phyloP scores from a whole-genome alignment of 2,113 vertebrate species.

The Hippopotamus amphibius region DNA sequence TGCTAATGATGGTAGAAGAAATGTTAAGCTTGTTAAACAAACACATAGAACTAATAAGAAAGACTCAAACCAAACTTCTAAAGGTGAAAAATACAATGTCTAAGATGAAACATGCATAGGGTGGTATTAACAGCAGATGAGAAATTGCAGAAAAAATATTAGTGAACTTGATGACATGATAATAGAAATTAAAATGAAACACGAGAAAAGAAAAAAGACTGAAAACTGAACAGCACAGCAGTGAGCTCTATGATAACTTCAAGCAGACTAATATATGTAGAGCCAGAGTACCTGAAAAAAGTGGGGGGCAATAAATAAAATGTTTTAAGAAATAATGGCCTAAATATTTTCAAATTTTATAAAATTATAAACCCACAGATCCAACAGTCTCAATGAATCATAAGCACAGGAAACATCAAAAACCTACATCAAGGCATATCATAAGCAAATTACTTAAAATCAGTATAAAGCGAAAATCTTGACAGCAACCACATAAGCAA shows the following conservation, averaged over 20 bases:
- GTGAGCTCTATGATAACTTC: neutral
- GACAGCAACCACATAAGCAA: neutral
- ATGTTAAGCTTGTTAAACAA: conserved; percentile 10
- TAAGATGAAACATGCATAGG: neutral
- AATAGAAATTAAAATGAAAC: neutral
- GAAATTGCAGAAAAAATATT: neutral
- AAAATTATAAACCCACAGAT: neutral
- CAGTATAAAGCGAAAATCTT: conserved; percentile 2
- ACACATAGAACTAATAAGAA: neutral
- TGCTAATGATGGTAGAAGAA: neutral
- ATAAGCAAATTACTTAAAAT: neutral
- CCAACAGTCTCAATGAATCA: neutral
- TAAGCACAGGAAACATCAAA: neutral
- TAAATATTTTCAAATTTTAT: neutral
- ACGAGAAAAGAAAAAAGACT: neutral
- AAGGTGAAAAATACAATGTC: neutral
- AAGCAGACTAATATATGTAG: neutral
- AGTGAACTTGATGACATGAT: neutral
- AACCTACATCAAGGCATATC: neutral
- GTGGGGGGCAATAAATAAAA: neutral
- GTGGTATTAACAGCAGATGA: neutral
- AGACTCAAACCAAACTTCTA: neutral
- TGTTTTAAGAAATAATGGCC: neutral
- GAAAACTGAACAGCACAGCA: neutral
- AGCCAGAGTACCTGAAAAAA: neutral